These are phyloP conservation scores for Zosterops hypoxanthus DNA, from an alignment of 2,113 vertebrate species.

Conservation along the genomic window DNA sequence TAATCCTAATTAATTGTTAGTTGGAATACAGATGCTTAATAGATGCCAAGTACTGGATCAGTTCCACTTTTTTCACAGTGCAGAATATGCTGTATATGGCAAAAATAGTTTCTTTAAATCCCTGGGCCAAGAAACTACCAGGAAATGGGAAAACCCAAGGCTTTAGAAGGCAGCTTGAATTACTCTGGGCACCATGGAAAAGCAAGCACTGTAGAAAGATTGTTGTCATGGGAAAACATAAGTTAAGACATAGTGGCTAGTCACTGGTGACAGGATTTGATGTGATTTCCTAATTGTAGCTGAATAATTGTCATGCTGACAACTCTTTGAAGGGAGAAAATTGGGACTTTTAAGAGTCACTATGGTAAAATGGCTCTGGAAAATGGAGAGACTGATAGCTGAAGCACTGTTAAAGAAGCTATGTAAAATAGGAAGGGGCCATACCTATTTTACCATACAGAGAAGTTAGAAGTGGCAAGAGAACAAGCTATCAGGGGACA, in stretches of 20 bases:
- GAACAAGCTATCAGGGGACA: not conserved
- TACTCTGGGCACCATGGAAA: not conserved
- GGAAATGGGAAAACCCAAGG: not conserved
- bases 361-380: not conserved
- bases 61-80: not conserved
- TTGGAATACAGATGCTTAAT: conserved; percentile 29
- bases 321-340: not conserved
- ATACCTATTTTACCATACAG: not conserved
- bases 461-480: not conserved
- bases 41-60: conserved; percentile 45
- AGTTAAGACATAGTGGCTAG: not conserved
- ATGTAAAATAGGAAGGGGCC: not conserved
- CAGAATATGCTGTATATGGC: not conserved
- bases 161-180: not conserved
- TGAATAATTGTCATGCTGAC: not conserved
- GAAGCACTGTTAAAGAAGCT: not conserved
- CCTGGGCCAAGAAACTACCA: not conserved
- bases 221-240: not conserved
- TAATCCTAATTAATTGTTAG: conserved; percentile 56
- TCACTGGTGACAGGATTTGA: not conserved
- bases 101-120: not conserved
- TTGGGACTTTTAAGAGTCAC: not conserved
- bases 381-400: not conserved
- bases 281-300: not conserved
- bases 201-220: not conserved